Evolutionary conservation across 2,797 vertebrate genomes (phyloP), one percentile per base, ranked within the genome.

Genomic region (Pempheris klunzingeri): DNA sequence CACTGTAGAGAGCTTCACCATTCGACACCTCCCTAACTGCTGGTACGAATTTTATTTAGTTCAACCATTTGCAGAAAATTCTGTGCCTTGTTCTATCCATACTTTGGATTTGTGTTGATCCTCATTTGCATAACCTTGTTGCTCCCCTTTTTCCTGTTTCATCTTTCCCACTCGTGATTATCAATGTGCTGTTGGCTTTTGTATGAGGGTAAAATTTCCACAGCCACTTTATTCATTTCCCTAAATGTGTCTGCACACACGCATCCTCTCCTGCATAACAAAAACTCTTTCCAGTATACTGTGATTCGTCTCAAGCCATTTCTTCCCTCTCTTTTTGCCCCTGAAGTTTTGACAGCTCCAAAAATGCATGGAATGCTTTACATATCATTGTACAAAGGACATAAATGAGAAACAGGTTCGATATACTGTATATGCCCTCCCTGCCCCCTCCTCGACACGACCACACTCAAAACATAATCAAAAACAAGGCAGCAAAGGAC

Each of bases 41-140:
- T 95, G 96, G 96, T 97, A 95, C 92, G 87, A 93, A 77, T 92
- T 93, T 96, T 89, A 90, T 97, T 98, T 94, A 88, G 92, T 96
- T 96, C 93, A 93, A 94, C 95, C 97, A 96, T 98, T 95, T 96
- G 96, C 97, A 99, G 97, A 98, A 96, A 97, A 97, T 98, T 98
- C 96, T 97, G 98, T 99, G 98, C 98, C 98, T 99, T 99, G 97
- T 97, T 94, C 93, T 92, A 1, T 86, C 94, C 88, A 71, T 87
- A 93, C 91, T 92, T 89, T 83, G 82, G 78, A 85, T 90, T 89
- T 86, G 77, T 85, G 78, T 90, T 83, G 74, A 85, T 82, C 81
- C 66, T 84, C 81, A 73, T 86, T 88, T 74, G 78, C 92, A 81
- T 83, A 84, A 91, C 90, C 86, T 26, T 17, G 44, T 82, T 59